Evolutionary conservation across 2,888 invertebrate genomes (phyloP).

Genomic region (Diplolepis rosae): DNA sequence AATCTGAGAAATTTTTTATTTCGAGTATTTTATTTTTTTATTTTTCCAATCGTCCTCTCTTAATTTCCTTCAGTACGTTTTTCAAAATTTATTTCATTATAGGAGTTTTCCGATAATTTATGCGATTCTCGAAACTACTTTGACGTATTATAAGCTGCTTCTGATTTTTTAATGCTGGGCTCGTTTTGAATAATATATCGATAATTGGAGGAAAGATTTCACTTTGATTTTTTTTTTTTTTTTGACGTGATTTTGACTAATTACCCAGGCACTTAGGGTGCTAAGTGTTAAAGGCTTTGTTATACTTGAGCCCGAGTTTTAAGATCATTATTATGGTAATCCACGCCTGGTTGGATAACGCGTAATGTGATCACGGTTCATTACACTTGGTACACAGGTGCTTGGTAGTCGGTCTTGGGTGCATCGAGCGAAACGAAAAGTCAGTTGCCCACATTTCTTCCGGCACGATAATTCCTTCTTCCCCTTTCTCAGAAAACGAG

Average conservation of each 20-base stretch:
- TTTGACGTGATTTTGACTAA: slow-evolving; percentile 23
- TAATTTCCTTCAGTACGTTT: no score
- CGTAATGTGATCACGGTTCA: slow-evolving; percentile 21
- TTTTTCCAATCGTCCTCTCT: no score
- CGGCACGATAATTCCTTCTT: slow-evolving; percentile 1
- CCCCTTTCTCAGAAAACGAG: background rate
- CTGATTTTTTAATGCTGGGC: no score
- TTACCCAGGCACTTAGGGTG: background rate
- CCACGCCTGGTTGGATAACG: slow-evolving; percentile 19
- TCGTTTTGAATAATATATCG: background rate
- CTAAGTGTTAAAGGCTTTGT: background rate
- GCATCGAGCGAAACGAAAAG: slow-evolving; percentile 21
- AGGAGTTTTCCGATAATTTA: no score
- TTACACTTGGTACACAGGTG: slow-evolving; percentile 15
- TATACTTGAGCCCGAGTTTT: slow-evolving; percentile 9
- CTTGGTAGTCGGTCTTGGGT: background rate
- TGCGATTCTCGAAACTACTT: no score
- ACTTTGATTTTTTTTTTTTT: background rate
- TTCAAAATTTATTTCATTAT: no score
- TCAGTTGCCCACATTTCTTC: slow-evolving; percentile 20
- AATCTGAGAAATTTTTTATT: no score
- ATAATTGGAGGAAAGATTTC: background rate
- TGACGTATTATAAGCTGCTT: no score
- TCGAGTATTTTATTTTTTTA: no score
- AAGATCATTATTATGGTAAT: slow-evolving; percentile 29